Evolutionary conservation across 2,888 invertebrate species (phyloP), one percentile per base, ranked within the genome.

Genomic region (Tanypteryx hageni): DNA sequence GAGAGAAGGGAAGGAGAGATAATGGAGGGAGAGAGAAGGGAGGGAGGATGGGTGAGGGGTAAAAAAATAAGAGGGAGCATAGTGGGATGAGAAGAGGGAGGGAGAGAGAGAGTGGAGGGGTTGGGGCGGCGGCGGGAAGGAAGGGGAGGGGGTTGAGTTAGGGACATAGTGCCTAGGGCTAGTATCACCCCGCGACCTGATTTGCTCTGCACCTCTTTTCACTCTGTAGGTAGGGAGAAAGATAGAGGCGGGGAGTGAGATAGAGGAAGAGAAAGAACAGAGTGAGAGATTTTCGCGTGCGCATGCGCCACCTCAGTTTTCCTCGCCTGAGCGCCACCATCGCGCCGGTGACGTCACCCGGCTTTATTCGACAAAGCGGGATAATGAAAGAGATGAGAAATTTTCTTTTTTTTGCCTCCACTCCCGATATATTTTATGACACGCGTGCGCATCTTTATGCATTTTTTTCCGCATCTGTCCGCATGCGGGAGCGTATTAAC

Each of bases 131-230:
- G n/a, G n/a, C n/a, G n/a, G n/a, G n/a, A n/a, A n/a, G 13, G 31
- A 11, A 11, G 44, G 14, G 11, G 14, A 27, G 27, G 31, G 14
- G 59, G 59, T 58, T 14, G 85, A 18, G 27, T 44, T 84, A 22
- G 85, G 58, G 85, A 76, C 76, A 76, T 27, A 76, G 76, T 76
- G 76, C 76, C 76, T 76, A 22, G 76, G 76, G 76, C 76, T 76
- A 1, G 76, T 22, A 22, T 76, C 76, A 76, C 76, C 76, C 76
- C 76, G 76, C 76, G 76, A 76, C 76, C 76, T 76, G 76, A 76
- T 76, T 76, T 27, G 76, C 22, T 31, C 31, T n/a, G 44, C 83
- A 83, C 56, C 56, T n/a, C 83, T 83, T 76, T 27, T 18, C 83
- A 27, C 27, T 44, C 18, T 44, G 83, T 16, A 22, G 31, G 14